Evolutionary conservation across 2,888 invertebrate species (phyloP).

Genomic region (Megamerina dolium): DNA sequence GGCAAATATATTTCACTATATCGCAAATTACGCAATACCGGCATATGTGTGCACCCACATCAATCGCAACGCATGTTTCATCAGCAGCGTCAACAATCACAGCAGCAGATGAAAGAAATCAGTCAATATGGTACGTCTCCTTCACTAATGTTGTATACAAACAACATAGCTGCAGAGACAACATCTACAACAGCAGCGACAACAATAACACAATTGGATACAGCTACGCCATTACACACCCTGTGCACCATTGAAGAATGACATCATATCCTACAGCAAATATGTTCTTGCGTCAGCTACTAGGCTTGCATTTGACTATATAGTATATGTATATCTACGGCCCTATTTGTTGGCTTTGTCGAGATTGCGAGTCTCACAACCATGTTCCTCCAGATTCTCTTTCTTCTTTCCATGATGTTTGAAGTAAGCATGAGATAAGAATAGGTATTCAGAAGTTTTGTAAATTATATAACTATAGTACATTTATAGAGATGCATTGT

Average conservation of each 20-base stretch:
- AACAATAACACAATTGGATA: constrained; percentile 6
- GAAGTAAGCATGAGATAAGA: too few species aligned
- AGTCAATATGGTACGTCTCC: constrained; percentile 4
- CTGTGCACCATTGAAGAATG: constrained; percentile 41
- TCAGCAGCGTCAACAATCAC: constrained; percentile 14
- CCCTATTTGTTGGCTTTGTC: too few species aligned
- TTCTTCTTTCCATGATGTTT: too few species aligned
- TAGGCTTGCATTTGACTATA: too few species aligned
- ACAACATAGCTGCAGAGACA: constrained; percentile 14
- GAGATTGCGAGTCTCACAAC: too few species aligned
- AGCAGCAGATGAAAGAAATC: constrained; percentile 9
- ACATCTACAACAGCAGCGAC: constrained; percentile 5
- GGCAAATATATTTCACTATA: constrained; percentile 80
- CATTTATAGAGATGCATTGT: too few species aligned
- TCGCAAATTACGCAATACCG: constrained; percentile 59
- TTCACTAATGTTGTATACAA: constrained; percentile 7
- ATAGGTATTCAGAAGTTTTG: too few species aligned
- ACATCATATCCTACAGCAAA: neutral
- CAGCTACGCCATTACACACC: constrained; percentile 2
- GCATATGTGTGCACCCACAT: constrained; percentile 52
- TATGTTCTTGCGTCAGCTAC: too few species aligned
- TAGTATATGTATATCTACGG: too few species aligned
- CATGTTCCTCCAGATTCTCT: too few species aligned
- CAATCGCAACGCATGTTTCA: constrained; percentile 14
- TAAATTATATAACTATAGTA: too few species aligned